These are phyloP conservation scores for Bombus confusus DNA, from an alignment of 1,140 invertebrate species.

Conservation along the genomic window DNA sequence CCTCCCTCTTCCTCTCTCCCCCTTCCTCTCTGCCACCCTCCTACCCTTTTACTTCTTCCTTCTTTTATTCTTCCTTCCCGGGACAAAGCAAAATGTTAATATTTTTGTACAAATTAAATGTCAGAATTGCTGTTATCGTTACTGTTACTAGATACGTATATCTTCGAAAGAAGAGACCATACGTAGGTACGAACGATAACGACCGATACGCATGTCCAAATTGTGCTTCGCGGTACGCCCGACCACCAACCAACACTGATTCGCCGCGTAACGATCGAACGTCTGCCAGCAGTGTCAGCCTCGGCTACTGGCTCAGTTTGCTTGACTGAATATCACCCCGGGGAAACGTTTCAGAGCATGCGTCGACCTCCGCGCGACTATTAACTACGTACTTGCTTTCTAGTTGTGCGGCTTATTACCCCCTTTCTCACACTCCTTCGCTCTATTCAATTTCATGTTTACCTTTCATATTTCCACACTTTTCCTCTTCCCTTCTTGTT, in stretches of 20 bases:
- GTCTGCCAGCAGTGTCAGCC: slow-evolving; percentile 42
- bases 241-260: slow-evolving; percentile 50
- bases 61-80: too few species aligned
- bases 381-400: neutral
- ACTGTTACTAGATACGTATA: too few species aligned
- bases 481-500: neutral
- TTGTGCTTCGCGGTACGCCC: neutral
- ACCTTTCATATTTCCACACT: neutral
- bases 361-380: slow-evolving; percentile 54
- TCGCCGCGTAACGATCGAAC: slow-evolving; percentile 74
- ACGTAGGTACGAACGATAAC: neutral
- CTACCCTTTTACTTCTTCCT: too few species aligned
- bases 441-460: neutral
- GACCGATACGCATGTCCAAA: slow-evolving; percentile 36
- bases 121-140: neutral
- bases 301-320: slow-evolving; percentile 59
- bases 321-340: slow-evolving; percentile 67
- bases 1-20: too few species aligned
- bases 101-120: neutral
- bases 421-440: neutral
- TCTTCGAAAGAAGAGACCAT: neutral
- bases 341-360: slow-evolving; percentile 57
- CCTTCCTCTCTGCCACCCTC: neutral
- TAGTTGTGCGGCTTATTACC: neutral
- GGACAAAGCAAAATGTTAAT: neutral